Evolutionary conservation across 2,888 invertebrate genomes (phyloP), one percentile per base, ranked within the genome.

Genomic region (Euphydryas editha): DNA sequence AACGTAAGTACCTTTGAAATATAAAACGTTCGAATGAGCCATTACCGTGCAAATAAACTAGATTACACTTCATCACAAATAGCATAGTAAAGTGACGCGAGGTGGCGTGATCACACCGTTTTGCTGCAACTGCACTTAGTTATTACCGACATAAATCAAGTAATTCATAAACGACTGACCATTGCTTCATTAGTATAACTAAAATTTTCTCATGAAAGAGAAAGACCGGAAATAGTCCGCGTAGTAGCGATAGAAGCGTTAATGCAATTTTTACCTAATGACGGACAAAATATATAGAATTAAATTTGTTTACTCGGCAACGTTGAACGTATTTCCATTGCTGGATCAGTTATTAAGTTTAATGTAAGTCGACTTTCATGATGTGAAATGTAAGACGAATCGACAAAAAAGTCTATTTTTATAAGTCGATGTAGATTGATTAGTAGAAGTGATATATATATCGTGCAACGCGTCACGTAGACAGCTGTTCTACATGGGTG

Each of bases 381-480:
- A 56, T 5, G 18, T 42, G 59, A 37, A 67, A 67, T 71, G 68
- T 20, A 71, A 64, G 51, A 49, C 57, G 21, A 51, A 70, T 64
- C 65, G 20, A 30, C 64, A 70, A 71, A 70, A 69, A 20, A 36
- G 37, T 21, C 8, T 10, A 13, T 21, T 57, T 21, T 20, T n/a
- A 15, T 10, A 24, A 18, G 55, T 44, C 49, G 55, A 30, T 24
- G 36, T 21, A 39, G 17, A 37, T 47, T 46, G 20, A 44, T 42
- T n/a, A 30, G 30, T 60, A 60, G 18, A n/a, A 44, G 55, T 46
- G 46, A 69, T 71, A 58, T 47, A 59, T 47, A 59, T 37, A 58
- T 59, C 85, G 83, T 86, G 86, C 80, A 71, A 39, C 57, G 68
- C 61, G 72, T 76, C 86, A 87, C 87, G 87, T 86, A 86, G 75